Evolutionary conservation across 2,888 invertebrate species (phyloP).

Genomic region (Gonocerus acuteangulatus): DNA sequence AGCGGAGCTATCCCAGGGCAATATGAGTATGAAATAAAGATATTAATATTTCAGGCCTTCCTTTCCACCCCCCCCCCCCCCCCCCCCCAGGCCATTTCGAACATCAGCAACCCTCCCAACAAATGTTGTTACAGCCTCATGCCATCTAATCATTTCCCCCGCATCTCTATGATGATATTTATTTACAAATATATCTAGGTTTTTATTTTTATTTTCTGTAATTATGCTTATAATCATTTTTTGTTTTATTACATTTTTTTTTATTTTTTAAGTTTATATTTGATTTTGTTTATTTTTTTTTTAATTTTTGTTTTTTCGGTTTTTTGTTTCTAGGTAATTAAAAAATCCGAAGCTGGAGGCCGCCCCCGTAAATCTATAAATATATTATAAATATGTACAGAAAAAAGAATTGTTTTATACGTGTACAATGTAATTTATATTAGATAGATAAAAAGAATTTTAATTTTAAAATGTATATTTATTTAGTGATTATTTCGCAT

Average conservation of each 20-base stretch:
- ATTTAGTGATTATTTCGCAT: conserved; percentile 19
- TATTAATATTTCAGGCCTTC: conserved; percentile 19
- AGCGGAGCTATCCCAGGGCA: conserved; percentile 12
- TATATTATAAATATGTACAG: background rate
- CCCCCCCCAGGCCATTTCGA: conserved; percentile 1
- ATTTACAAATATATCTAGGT: background rate
- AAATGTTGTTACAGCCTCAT: conserved; percentile 23
- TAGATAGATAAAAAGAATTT: conserved; percentile 1
- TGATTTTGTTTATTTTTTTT: conserved; percentile 15
- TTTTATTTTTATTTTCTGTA: background rate
- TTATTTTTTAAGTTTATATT: background rate
- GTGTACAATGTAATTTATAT: conserved; percentile 22
- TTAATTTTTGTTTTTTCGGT: conserved; percentile 6
- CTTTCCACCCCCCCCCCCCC: background rate
- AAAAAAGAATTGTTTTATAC: conserved; percentile 17
- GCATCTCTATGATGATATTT: background rate
- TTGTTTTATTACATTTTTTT: conserved; percentile 4
- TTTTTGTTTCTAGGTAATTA: conserved; percentile 22
- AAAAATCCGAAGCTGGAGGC: conserved; percentile 17
- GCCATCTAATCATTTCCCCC: conserved; percentile 7
- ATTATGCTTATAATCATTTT: conserved; percentile 1
- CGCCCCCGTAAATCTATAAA: conserved; percentile 7
- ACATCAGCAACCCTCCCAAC: conserved; percentile 4
- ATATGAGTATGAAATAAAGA: conserved; percentile 25
- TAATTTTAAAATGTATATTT: conserved; percentile 20